Evolutionary conservation across 2,888 invertebrate species (phyloP), one percentile per base, ranked within the genome.

Genomic region (Smittia sp.): DNA sequence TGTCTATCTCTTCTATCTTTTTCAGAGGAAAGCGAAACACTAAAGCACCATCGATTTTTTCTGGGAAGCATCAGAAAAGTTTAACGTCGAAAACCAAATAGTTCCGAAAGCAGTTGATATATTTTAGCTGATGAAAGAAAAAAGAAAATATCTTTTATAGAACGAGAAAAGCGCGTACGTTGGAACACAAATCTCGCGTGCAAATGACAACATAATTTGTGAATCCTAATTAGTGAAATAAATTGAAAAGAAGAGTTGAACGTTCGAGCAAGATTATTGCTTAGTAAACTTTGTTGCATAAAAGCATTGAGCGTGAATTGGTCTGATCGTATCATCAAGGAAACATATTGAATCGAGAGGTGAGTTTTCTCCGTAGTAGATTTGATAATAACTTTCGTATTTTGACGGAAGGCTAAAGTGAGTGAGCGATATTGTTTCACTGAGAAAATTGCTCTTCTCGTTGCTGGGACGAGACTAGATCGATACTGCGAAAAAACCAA

Each of bases 251-350:
- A 1, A 65, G 18, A 46, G 15, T 46, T 46, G 46, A 41, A 67
- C 67, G 15, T 22, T 67, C 7, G n/a, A 15, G 32, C 13, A 65
- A 67, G 67, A 27, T 38, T 46, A 67, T 67, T 66, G 66, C 52
- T 46, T 46, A 46, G 46, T 68, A 68, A 68, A 38, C 68, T 20
- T 41, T 68, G 20, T 68, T 46, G 24, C 41, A 46, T 46, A 41
- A 68, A 41, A 68, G n/a, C 18, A 3, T 13, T n/a, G 52, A 32
- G 32, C n/a, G n/a, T n/a, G n/a, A n/a, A n/a, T n/a, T n/a, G n/a
- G n/a, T n/a, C n/a, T n/a, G n/a, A n/a, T n/a, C n/a, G n/a, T n/a
- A n/a, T n/a, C 32, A 32, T 32, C 32, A 32, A 32, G 32, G 9
- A 32, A 32, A 32, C 32, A 9, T 6, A 32, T 32, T 32, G 32